phyloP scores from a whole-genome alignment of 1,140 invertebrate genomes.

The Pseudomyrmex flavicornis region DNA sequence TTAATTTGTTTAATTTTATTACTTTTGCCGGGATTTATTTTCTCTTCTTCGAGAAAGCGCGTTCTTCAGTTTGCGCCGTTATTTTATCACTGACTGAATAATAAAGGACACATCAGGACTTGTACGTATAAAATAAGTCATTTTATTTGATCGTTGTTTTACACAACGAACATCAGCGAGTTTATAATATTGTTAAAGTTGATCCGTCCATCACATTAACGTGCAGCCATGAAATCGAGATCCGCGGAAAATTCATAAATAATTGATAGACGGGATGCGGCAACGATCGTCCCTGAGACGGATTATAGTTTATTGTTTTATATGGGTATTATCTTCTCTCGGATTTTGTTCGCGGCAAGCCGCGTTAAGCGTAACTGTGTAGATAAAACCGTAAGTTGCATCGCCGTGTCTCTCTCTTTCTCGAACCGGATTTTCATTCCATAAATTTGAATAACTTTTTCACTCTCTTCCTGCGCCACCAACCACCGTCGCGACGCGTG shows the following conservation, averaged over 20 bases:
- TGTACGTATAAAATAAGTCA: not conserved
- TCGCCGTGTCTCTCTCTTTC: constrained; percentile 16
- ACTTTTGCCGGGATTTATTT: not conserved
- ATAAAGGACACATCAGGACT: not conserved
- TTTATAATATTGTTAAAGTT: constrained; percentile 13
- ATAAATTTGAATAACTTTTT: constrained; percentile 73
- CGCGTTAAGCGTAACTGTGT: not conserved
- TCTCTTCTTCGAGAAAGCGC: not conserved
- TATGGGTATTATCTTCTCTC: constrained; percentile 61
- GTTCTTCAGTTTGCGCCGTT: constrained; percentile 18
- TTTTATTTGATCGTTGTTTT: constrained; percentile 41
- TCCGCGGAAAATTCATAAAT: constrained; percentile 70
- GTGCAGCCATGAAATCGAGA: constrained; percentile 16
- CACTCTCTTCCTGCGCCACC: constrained; percentile 67
- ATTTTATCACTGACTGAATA: no score
- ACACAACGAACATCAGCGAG: constrained; percentile 46
- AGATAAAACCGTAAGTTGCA: constrained; percentile 41
- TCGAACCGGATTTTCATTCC: constrained; percentile 62
- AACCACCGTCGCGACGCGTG: constrained; percentile 22
- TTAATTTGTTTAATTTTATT: not conserved
- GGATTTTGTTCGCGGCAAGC: constrained; percentile 62
- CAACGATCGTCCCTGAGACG: constrained; percentile 40
- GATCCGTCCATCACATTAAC: constrained; percentile 36
- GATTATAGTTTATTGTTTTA: constrained; percentile 69
- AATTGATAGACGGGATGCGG: constrained; percentile 62